phyloP scores from a whole-genome alignment of 2,113 vertebrate genomes.

The Notiomystis cincta region DNA sequence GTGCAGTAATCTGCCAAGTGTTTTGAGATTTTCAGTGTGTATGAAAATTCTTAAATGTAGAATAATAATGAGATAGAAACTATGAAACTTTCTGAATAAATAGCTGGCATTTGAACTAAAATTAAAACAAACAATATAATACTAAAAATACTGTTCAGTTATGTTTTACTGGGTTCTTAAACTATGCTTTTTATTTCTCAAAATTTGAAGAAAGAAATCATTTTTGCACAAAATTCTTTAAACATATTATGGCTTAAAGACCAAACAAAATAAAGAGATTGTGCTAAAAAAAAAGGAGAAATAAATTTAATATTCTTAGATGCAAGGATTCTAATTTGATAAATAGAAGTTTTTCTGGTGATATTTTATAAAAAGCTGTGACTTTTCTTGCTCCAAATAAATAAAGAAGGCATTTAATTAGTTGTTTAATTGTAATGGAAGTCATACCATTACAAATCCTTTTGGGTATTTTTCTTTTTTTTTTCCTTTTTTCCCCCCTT shows the following conservation, averaged over 20 bases:
- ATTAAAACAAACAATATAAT: background rate
- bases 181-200: background rate
- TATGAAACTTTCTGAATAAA: background rate
- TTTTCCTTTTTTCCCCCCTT: fast-evolving
- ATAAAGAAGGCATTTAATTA: background rate
- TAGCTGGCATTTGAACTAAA: background rate
- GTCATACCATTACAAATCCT: background rate
- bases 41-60: background rate
- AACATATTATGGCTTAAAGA: background rate
- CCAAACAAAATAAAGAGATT: background rate
- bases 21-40: background rate
- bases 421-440: background rate
- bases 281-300: background rate
- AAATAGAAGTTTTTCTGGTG: background rate
- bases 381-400: background rate
- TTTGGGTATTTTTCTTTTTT: background rate
- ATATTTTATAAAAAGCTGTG: background rate
- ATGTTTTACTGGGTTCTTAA: background rate
- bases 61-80: background rate
- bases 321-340: background rate
- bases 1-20: background rate
- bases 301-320: background rate
- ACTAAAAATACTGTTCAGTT: background rate
- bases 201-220: background rate
- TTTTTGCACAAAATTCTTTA: background rate